phyloP scores from a whole-genome alignment of 2,888 invertebrate genomes.

The Ceraclea dissimilis region DNA sequence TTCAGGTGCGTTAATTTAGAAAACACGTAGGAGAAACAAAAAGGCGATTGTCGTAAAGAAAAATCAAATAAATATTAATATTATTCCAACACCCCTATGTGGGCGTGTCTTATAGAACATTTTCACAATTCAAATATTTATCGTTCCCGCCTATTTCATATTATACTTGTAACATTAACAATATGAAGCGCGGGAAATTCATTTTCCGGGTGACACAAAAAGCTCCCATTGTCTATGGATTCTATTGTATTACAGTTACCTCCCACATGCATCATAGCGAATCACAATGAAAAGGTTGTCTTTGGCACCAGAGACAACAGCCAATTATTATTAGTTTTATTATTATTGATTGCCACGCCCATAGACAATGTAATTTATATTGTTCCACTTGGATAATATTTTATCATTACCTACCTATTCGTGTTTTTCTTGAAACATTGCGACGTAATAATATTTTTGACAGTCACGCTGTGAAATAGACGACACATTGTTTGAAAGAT shows the following conservation, averaged over 20 bases:
- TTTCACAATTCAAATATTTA: not conserved
- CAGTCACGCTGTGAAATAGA: too few species aligned
- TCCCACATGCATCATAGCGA: not conserved
- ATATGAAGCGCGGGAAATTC: not conserved
- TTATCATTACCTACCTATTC: too few species aligned
- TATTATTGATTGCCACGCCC: not conserved
- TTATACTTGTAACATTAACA: not conserved
- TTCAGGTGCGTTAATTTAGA: too few species aligned
- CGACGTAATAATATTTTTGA: too few species aligned
- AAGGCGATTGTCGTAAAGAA: too few species aligned
- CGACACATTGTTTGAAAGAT: too few species aligned
- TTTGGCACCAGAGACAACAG: not conserved
- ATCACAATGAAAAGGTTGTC: not conserved
- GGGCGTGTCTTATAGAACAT: not conserved
- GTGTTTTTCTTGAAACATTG: too few species aligned
- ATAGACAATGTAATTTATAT: not conserved
- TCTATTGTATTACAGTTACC: not conserved
- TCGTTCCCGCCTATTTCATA: not conserved
- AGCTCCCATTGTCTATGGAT: not conserved
- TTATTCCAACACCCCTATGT: not conserved
- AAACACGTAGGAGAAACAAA: too few species aligned
- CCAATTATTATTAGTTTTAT: not conserved
- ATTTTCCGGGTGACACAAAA: not conserved
- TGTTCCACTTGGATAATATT: too few species aligned
- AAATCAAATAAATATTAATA: too few species aligned